These are phyloP conservation scores for Phengaris arion DNA, from an alignment of 2,888 invertebrate species.

Conservation along the genomic window DNA sequence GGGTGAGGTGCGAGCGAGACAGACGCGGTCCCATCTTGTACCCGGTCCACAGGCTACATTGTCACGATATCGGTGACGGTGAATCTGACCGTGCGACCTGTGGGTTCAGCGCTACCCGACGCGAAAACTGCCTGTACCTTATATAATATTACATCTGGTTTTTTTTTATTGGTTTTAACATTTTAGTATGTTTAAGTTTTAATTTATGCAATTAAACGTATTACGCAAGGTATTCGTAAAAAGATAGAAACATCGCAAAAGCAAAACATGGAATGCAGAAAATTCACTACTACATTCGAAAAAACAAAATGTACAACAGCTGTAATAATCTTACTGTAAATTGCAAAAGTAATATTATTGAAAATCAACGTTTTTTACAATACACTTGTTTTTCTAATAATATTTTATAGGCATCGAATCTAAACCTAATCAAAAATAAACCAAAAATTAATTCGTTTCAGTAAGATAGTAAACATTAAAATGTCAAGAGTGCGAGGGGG, in stretches of 20 bases:
- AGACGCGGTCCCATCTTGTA: constrained; percentile 82
- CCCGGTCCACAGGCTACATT: constrained; percentile 78
- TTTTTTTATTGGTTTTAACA: not conserved
- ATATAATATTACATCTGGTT: not conserved
- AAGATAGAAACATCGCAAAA: too few relatives aligned
- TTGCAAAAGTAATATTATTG: too few relatives aligned
- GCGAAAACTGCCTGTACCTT: not conserved
- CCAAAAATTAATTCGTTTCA: constrained; percentile 34
- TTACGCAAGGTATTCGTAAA: too few relatives aligned
- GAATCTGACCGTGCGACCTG: constrained; percentile 48
- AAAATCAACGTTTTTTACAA: too few relatives aligned
- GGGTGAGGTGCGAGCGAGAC: constrained; percentile 52
- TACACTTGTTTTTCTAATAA: too few relatives aligned
- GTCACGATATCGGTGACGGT: constrained; percentile 69
- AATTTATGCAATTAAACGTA: too few relatives aligned
- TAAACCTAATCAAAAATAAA: constrained; percentile 2
- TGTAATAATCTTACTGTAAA: too few relatives aligned
- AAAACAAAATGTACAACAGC: too few relatives aligned
- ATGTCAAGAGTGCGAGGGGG: constrained; percentile 70
- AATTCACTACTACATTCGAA: too few relatives aligned
- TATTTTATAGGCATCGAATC: not conserved
- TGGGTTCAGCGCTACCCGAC: constrained; percentile 24
- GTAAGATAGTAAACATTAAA: constrained; percentile 69
- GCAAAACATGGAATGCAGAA: too few relatives aligned
- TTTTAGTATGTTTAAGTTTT: too few relatives aligned